Conservation (phyloP, 2,888 invertebrate species). For the Chloroclysta siterata region DNA sequence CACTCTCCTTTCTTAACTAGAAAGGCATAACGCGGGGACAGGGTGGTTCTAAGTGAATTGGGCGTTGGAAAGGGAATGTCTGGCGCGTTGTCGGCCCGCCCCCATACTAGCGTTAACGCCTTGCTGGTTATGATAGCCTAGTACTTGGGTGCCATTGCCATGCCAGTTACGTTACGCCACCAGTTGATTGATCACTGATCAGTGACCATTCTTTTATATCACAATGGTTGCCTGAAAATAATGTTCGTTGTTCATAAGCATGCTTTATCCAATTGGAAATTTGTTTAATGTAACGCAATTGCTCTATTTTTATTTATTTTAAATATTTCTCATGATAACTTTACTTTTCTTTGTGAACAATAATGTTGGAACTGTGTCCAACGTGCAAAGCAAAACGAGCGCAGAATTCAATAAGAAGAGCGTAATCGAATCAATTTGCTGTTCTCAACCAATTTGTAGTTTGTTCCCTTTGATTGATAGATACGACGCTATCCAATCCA, state of each 20-base stretch:
- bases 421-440: slow-evolving; percentile 41
- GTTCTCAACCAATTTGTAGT: slow-evolving; percentile 44
- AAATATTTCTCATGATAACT: background rate
- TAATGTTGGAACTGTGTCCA: slow-evolving; percentile 4
- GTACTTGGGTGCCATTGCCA: slow-evolving; percentile 67
- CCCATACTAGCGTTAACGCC: slow-evolving; percentile 76
- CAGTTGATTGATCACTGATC: slow-evolving; percentile 43
- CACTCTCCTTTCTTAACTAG: slow-evolving; percentile 54
- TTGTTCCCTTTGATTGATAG: slow-evolving; percentile 42
- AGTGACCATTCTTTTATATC: slow-evolving; percentile 28
- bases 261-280: background rate
- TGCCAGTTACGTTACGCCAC: slow-evolving; percentile 53
- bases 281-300: background rate
- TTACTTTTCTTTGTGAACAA: background rate
- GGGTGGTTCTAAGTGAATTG: slow-evolving; percentile 72
- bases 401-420: slow-evolving; percentile 34
- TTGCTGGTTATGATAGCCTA: slow-evolving; percentile 75
- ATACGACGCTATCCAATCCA: slow-evolving; percentile 34
- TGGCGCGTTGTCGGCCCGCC: slow-evolving; percentile 76
- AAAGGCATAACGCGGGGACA: slow-evolving; percentile 56
- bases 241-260: slow-evolving; percentile 25
- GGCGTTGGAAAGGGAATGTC: slow-evolving; percentile 76
- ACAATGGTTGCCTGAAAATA: slow-evolving; percentile 25
- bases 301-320: background rate
- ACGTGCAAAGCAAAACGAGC: slow-evolving; percentile 18